phyloP scores from a whole-genome alignment of 2,888 invertebrate genomes.

The Epiblema foenella region DNA sequence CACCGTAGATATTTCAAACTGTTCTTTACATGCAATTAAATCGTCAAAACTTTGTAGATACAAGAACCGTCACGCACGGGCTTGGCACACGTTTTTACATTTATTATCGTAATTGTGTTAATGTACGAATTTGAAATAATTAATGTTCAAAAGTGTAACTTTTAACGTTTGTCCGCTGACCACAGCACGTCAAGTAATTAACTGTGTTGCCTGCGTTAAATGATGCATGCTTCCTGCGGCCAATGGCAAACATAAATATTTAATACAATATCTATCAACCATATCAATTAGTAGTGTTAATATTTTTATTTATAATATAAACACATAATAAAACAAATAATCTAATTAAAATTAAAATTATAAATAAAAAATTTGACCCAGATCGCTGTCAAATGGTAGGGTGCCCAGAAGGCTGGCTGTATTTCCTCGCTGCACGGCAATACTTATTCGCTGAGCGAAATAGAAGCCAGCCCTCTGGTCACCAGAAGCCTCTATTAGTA shows the following conservation, averaged over 20 bases:
- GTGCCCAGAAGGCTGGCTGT: too few relatives aligned
- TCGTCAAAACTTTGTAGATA: constrained; percentile 16
- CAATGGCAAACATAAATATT: background rate
- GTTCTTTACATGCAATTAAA: constrained; percentile 13
- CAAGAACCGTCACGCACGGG: constrained; percentile 20
- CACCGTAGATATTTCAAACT: background rate
- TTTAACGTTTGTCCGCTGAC: constrained; percentile 2
- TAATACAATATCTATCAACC: background rate
- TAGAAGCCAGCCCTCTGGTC: too few relatives aligned
- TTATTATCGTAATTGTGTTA: constrained; percentile 14
- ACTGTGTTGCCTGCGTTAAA: background rate
- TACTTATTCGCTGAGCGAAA: too few relatives aligned
- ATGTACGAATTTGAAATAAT: background rate
- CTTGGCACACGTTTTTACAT: constrained; percentile 6
- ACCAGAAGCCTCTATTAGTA: too few relatives aligned
- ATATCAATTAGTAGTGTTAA: too few relatives aligned
- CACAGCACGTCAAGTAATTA: background rate
- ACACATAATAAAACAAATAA: too few relatives aligned
- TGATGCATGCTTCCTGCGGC: constrained; percentile 10
- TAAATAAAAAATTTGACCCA: too few relatives aligned
- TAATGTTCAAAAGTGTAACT: constrained; percentile 2
- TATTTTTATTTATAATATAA: too few relatives aligned
- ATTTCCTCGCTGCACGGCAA: too few relatives aligned
- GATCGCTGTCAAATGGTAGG: too few relatives aligned
- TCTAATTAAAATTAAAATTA: too few relatives aligned